Percentiles rank a stretch among this genome's conserved stretches.
Conservation (phyloP, 2,888 invertebrate genomes). For the Tubulanus polymorphus region DNA sequence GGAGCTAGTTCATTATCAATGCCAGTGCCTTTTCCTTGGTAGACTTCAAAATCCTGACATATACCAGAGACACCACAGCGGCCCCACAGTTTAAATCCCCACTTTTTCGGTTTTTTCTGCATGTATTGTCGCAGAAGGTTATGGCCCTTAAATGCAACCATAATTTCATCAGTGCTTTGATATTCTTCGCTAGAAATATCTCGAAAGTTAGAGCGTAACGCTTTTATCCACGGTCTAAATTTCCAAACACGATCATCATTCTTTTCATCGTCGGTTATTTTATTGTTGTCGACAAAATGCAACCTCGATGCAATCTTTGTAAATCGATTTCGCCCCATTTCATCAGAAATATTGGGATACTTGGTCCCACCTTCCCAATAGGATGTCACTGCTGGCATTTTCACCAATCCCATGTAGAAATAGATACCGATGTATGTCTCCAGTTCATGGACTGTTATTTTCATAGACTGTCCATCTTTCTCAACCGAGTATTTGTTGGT, state of each 20-base stretch:
- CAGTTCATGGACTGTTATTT: not conserved
- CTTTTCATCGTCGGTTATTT: constrained; percentile 5
- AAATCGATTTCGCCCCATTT: constrained; percentile 19
- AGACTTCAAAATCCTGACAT: constrained; percentile 19
- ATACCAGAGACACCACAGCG: constrained; percentile 18
- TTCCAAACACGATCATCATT: constrained; percentile 17
- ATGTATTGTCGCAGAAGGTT: constrained; percentile 19
- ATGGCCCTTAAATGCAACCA: constrained; percentile 35
- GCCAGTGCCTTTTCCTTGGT: too few species aligned
- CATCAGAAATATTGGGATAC: constrained; percentile 12
- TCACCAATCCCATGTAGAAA: constrained; percentile 20
- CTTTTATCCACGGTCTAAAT: constrained; percentile 15
- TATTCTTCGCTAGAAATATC: constrained; percentile 29
- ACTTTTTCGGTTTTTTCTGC: constrained; percentile 17
- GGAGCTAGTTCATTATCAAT: too few species aligned
- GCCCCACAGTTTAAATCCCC: constrained; percentile 23
- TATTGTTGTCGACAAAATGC: constrained; percentile 17
- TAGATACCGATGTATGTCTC: constrained; percentile 1
- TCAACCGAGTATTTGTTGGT: constrained; percentile 3
- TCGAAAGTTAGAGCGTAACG: constrained; percentile 12
- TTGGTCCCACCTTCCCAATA: constrained; percentile 17
- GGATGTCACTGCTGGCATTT: constrained; percentile 8
- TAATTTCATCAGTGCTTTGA: constrained; percentile 31
- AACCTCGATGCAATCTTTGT: constrained; percentile 8
- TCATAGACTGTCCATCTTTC: not conserved